Evolutionary conservation across 2,888 invertebrate species (phyloP), one percentile per base, ranked within the genome.

Genomic region (Apamea monoglypha): DNA sequence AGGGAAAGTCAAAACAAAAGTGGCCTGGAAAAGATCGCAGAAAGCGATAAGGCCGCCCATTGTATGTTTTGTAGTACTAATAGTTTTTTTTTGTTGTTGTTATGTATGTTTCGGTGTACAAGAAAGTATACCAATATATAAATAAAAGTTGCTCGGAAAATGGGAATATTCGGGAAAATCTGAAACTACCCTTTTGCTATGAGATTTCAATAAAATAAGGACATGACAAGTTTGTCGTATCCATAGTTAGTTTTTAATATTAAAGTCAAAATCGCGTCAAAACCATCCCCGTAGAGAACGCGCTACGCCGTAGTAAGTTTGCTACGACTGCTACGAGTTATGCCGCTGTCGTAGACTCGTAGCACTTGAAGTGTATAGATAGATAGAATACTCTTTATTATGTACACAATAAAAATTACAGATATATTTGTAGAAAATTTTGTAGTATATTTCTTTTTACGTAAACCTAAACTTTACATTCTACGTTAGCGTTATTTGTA

Each of bases 271-370:
- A 21, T 47, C 32, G 16, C 2, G 69, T 69, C 6, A 32, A 56
- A 64, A 81, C 36, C 56, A 59, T 47, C 53, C 61, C 44, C 21
- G 21, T 67, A 67, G 18, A 44, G 21, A 61, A 59, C 16, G 40
- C 47, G 81, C 66, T 81, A 81, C 81, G 83, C 44, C 83, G 81
- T 81, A 83, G 81, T 66, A 71, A 50, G 32, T 67, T 70, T 32
- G 78, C 50, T 70, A 83, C 69, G 69, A n/a, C 18, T 36, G 76
- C 76, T 82, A 78, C 78, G 81, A 78, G 44, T 29, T 59, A 25
- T n/a, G 32, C 29, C 1, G 59, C 53, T 44, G 10, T 56, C 40
- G 50, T 70, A 76, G 83, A 76, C 69, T n/a, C 81, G 73, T 64
- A 81, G 53, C 44, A 68, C 18, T 56, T 29, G 21, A 25, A 68